Conservation (phyloP, 1,140 invertebrate species). For the Mactra quadrangularis region DNA sequence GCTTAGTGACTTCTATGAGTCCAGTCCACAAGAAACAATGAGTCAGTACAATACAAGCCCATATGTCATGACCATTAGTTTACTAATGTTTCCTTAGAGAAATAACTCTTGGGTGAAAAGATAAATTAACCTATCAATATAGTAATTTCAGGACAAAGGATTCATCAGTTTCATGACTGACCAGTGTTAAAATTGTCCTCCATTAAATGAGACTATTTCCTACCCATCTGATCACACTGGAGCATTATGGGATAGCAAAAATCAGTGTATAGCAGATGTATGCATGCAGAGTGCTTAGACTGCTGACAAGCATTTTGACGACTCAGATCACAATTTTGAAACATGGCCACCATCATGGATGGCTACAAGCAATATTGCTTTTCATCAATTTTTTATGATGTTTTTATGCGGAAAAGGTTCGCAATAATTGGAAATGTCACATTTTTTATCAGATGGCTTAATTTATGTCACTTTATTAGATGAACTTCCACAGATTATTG, state of each 20-base stretch:
- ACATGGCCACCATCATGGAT: not conserved
- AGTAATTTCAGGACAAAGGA: constrained; percentile 30
- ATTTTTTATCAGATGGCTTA: constrained; percentile 28
- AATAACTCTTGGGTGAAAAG: constrained; percentile 14
- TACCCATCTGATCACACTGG: constrained; percentile 11
- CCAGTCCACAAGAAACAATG: too few relatives aligned
- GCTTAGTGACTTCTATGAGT: too few relatives aligned
- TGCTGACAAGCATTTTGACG: constrained; percentile 8
- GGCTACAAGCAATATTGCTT: constrained; percentile 27
- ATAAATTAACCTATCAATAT: constrained; percentile 48
- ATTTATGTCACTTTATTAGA: constrained; percentile 55
- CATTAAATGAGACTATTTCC: constrained; percentile 27
- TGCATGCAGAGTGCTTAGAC: too few relatives aligned
- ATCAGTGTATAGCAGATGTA: constrained; percentile 21
- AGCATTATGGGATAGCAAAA: constrained; percentile 14
- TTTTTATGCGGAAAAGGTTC: constrained; percentile 48
- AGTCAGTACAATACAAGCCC: too few relatives aligned
- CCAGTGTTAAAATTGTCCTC: constrained; percentile 14
- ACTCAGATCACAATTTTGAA: constrained; percentile 36
- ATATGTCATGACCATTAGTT: constrained; percentile 27
- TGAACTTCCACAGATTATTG: constrained; percentile 25
- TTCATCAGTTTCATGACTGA: constrained; percentile 42
- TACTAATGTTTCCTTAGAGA: constrained; percentile 26
- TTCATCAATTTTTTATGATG: constrained; percentile 50
- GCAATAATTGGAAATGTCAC: constrained; percentile 53